Conservation (phyloP, 2,888 invertebrate genomes). For the Melitaea athalia region DNA sequence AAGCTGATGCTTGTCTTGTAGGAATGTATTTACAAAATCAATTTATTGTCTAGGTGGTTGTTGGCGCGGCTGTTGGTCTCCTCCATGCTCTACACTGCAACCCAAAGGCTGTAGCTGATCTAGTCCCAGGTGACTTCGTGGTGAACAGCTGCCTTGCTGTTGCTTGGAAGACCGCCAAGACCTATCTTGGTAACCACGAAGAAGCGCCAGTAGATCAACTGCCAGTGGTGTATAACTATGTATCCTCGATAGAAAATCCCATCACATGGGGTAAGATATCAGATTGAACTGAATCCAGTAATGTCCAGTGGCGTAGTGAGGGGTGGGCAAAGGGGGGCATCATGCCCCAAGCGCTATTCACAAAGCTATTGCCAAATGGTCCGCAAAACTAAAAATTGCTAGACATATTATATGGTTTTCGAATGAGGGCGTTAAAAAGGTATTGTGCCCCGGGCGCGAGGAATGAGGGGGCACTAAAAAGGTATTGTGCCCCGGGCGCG, state of each 20-base stretch:
- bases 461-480: no score
- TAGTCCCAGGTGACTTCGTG: constrained; percentile 91
- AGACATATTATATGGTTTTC: no score
- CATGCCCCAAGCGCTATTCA: no score
- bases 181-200: constrained; percentile 64
- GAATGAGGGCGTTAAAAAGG: no score
- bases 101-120: constrained; percentile 84
- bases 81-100: constrained; percentile 87
- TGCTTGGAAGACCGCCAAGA: constrained; percentile 83
- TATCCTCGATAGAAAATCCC: constrained; percentile 90
- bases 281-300: not conserved
- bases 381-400: no score
- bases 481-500: no score
- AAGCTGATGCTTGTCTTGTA: not conserved
- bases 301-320: no score
- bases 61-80: constrained; percentile 86
- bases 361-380: no score
- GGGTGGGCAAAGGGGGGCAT: no score
- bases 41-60: constrained; percentile 68
- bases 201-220: constrained; percentile 61
- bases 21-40: no score
- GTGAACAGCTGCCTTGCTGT: constrained; percentile 87
- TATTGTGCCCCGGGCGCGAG: no score
- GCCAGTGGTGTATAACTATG: constrained; percentile 89
- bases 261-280: constrained; percentile 85